A percentile compares a stretch with the other conserved stretches of the same genome.
Evolutionary conservation across 2,113 vertebrate genomes (phyloP).

Genomic region (Gasterosteus aculeatus): DNA sequence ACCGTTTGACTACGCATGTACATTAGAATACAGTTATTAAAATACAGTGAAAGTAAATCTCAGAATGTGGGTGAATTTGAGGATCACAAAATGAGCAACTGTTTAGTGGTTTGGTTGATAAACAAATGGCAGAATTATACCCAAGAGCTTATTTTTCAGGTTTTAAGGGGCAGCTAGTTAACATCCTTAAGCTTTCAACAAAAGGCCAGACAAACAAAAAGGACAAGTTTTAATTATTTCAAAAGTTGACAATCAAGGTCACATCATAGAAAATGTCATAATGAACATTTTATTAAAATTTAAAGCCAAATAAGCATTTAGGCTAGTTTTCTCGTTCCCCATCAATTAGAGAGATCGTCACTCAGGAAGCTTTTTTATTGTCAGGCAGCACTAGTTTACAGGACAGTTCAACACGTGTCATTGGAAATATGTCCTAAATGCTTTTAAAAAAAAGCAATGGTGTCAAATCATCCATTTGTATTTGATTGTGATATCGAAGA

Average conservation of each 20-base stretch:
- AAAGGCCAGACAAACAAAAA: neutral
- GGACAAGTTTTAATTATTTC: neutral
- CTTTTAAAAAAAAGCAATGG: neutral
- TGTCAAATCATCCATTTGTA: neutral
- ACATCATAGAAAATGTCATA: neutral
- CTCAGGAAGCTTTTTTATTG: neutral
- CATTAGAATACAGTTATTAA: neutral
- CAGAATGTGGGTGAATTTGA: neutral
- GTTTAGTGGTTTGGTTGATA: too few species aligned
- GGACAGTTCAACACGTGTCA: neutral
- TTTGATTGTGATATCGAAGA: constrained; percentile 16
- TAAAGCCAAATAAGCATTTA: neutral
- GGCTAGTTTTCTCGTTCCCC: neutral
- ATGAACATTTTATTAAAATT: neutral
- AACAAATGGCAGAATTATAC: too few species aligned
- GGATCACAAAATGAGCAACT: neutral
- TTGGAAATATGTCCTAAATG: constrained; percentile 24
- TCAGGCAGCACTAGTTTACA: constrained; percentile 16
- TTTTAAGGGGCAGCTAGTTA: neutral
- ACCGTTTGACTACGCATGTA: neutral
- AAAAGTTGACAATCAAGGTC: neutral
- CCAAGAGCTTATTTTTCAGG: too few species aligned
- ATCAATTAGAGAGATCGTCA: neutral
- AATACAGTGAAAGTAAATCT: neutral
- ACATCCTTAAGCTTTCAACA: constrained; percentile 10